Conservation (phyloP, 1,140 invertebrate species). For the Pollicipes pollicipes region DNA sequence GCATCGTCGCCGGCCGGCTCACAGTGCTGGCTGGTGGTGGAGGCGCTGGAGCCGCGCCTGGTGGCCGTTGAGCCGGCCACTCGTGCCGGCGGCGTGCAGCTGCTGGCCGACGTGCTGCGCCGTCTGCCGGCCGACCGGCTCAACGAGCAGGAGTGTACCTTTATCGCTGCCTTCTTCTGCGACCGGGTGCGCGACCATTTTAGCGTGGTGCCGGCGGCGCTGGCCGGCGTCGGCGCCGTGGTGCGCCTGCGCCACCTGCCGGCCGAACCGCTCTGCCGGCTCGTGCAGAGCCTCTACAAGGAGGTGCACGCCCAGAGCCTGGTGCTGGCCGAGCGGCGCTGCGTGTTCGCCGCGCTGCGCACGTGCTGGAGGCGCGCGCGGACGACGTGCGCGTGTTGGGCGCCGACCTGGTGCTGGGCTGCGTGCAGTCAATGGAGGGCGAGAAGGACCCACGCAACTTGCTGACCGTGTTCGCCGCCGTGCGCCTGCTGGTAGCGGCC, state of each 20-base stretch:
- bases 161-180: slow-evolving; percentile 49
- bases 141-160: slow-evolving; percentile 38
- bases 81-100: slow-evolving; percentile 40
- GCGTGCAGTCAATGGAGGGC: slow-evolving; percentile 64
- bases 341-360: slow-evolving; percentile 29
- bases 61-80: slow-evolving; percentile 36
- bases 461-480: slow-evolving; percentile 51
- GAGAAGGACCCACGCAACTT: slow-evolving; percentile 78
- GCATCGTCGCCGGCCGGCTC: slow-evolving; percentile 15
- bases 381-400: slow-evolving; percentile 39
- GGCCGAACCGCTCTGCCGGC: slow-evolving; percentile 9
- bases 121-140: slow-evolving; percentile 39
- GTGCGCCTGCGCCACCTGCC: slow-evolving; percentile 25
- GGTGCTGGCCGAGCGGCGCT: slow-evolving; percentile 42
- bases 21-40: slow-evolving; percentile 31
- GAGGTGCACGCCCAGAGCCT: slow-evolving; percentile 59
- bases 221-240: slow-evolving; percentile 46
- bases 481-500: slow-evolving; percentile 30
- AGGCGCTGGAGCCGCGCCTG: slow-evolving; percentile 41
- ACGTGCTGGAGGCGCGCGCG: slow-evolving; percentile 12
- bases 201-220: slow-evolving; percentile 46
- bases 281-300: slow-evolving; percentile 35
- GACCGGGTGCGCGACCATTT: slow-evolving; percentile 64
- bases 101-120: slow-evolving; percentile 42
- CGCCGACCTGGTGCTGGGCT: slow-evolving; percentile 55